Evolutionary conservation across 2,888 invertebrate species (phyloP), one percentile per base, ranked within the genome.

Genomic region (Nasonia oneida): DNA sequence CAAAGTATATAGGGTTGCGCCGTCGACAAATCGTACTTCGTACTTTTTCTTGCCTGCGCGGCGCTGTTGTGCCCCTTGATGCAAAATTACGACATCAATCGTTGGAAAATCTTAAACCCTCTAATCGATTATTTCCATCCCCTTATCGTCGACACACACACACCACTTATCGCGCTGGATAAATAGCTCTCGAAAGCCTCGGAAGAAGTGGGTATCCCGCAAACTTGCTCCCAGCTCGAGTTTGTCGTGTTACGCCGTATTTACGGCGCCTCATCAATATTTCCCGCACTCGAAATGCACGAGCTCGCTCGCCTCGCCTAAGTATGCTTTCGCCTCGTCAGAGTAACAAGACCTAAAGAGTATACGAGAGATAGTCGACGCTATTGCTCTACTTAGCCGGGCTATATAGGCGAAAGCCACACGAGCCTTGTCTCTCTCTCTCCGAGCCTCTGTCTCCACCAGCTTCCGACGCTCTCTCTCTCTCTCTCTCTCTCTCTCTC

Each of bases 251-350:
- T 33, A 57, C 42, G 57, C 15, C 23, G 50, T 71, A 77, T 73
- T 78, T 78, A 78, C 71, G 73, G 64, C 47, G 50, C 23, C 83
- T 83, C 83, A 83, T 83, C 83, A 83, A 83, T 83, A 83, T 83
- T 83, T 83, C 78, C 74, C 64, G 37, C 37, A 18, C 78, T 78
- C 23, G 73, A 57, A 73, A 78, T 57, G 80, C 80, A 67, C 74
- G 33, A 76, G 37, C 64, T 23, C 73, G 23, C 73, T 67, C 71
- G 15, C 74, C 74, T 23, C 29, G 15, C n/a, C 33, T 67, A 57
- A 71, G 71, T 81, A 47, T 64, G 71, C 80, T 81, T 50, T 29
- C 33, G 50, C 70, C 39, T n/a, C 80, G 47, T n/a, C 42, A 8
- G 37, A 14, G 33, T 37, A 33, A 67, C 79, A 79, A 79, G 70